phyloP scores from a whole-genome alignment of 2,113 vertebrate genomes.

The Tupaia chinensis region DNA sequence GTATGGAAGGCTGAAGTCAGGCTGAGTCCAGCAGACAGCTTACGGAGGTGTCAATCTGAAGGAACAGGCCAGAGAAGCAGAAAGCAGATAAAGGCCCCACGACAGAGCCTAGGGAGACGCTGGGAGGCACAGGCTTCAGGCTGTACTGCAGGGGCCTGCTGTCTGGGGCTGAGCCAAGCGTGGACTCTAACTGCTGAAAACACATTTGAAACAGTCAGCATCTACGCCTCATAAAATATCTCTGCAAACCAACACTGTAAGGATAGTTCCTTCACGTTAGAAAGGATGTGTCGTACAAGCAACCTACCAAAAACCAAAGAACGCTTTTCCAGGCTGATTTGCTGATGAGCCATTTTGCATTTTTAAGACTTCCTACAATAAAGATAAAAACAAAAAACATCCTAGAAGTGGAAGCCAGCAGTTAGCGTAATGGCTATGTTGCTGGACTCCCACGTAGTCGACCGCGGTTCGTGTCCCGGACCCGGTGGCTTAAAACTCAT shows the following conservation, averaged over 20 bases:
- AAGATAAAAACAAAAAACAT: background rate
- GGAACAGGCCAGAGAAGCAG: background rate
- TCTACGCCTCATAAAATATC: background rate
- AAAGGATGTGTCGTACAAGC: background rate
- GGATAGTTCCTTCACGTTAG: background rate
- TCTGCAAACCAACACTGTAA: background rate
- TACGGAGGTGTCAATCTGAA: background rate
- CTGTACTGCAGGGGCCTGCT: background rate
- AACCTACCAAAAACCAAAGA: background rate
- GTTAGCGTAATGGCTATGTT: no score
- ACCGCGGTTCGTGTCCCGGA: no score
- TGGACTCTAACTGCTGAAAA: background rate
- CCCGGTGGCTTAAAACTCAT: no score
- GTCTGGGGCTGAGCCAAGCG: background rate
- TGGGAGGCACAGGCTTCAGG: background rate
- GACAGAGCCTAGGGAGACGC: background rate
- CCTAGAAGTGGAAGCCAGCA: no score
- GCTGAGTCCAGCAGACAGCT: background rate
- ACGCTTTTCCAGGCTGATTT: background rate
- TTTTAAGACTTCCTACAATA: constrained; percentile 1
- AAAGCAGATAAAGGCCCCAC: background rate
- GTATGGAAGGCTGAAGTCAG: background rate
- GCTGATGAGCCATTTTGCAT: background rate
- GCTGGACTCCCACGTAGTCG: no score
- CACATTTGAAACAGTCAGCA: background rate